Evolutionary conservation across 30 jellyfish, hydroid and myxozoan species (phyloP).

Genomic region (Aurelia sp.): DNA sequence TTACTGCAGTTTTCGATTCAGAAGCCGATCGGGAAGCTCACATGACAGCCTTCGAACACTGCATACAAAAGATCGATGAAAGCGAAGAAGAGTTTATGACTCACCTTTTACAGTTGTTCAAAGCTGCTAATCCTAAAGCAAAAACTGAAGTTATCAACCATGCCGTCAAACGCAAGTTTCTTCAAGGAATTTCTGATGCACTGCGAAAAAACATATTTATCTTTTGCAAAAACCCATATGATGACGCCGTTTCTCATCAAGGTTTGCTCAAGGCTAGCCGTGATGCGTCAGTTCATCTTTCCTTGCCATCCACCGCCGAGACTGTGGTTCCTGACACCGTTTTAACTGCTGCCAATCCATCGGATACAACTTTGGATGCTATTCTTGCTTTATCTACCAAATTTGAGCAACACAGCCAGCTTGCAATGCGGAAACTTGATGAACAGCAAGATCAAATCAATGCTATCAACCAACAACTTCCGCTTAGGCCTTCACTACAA

Average conservation of each 20-base stretch:
- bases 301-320: constrained; percentile 22
- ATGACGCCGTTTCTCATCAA: constrained; percentile 6
- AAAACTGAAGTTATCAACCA: constrained; percentile 11
- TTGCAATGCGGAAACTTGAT: constrained; percentile 7
- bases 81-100: constrained; percentile 50
- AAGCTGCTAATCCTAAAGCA: constrained; percentile 19
- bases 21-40: constrained; percentile 45
- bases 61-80: constrained; percentile 31
- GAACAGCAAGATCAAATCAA: constrained; percentile 27
- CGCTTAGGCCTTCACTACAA: constrained; percentile 8
- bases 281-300: constrained; percentile 41
- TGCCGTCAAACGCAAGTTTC: constrained; percentile 34
- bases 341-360: constrained; percentile 6
- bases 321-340: constrained; percentile 10
- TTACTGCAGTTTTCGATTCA: constrained; percentile 20
- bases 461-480: constrained; percentile 2
- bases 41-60: constrained; percentile 22
- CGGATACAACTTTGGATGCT: background rate
- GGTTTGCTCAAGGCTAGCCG: constrained; percentile 34
- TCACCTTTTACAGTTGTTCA: constrained; percentile 16
- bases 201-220: constrained; percentile 18
- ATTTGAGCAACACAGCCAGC: constrained; percentile 13
- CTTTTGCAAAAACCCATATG: constrained; percentile 33
- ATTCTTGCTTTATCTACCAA: background rate
- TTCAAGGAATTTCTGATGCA: constrained; percentile 7